A percentile compares a stretch with the other conserved stretches of the same genome.
These are phyloP conservation scores for Brotula barbata DNA, from an alignment of 2,797 vertebrate genomes.

Conservation along the genomic window DNA sequence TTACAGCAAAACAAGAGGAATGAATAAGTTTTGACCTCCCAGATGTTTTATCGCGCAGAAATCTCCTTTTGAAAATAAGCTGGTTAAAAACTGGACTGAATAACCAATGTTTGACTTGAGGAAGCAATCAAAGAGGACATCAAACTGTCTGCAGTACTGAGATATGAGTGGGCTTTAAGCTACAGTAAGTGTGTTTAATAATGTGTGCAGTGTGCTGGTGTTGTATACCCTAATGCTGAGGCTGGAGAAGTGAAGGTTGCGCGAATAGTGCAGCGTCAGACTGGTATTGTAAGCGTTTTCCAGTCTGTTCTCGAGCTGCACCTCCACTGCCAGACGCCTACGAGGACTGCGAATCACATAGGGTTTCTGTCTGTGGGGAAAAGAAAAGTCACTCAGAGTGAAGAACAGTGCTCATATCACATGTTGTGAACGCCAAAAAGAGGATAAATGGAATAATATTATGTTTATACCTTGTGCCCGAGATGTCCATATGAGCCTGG, in stretches of 20 bases:
- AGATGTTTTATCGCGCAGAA: too few species aligned
- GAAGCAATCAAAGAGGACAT: too few species aligned
- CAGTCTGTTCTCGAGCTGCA: constrained; percentile 84
- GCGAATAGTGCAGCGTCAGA: constrained; percentile 86
- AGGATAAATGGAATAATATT: background rate
- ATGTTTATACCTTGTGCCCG: constrained; percentile 82
- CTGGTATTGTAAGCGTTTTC: constrained; percentile 95
- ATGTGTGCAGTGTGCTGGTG: too few species aligned
- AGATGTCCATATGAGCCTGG: constrained; percentile 84
- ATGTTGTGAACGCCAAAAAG: background rate
- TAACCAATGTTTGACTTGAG: too few species aligned
- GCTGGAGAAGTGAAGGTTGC: constrained; percentile 91
- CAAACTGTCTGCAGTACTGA: too few species aligned
- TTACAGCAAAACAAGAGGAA: too few species aligned
- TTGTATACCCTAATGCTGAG: constrained; percentile 83
- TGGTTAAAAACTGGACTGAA: too few species aligned
- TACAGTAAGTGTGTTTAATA: too few species aligned
- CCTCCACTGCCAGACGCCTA: constrained; percentile 82
- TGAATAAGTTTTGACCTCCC: too few species aligned
- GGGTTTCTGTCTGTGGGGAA: constrained; percentile 83
- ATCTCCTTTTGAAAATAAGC: too few species aligned
- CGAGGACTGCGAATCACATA: constrained; percentile 85
- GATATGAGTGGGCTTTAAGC: too few species aligned
- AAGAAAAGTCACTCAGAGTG: constrained; percentile 10
- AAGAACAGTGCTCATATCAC: background rate